Base-by-base conservation (phyloP, 2,888 invertebrate species). In the Campoletis raptor region DNA sequence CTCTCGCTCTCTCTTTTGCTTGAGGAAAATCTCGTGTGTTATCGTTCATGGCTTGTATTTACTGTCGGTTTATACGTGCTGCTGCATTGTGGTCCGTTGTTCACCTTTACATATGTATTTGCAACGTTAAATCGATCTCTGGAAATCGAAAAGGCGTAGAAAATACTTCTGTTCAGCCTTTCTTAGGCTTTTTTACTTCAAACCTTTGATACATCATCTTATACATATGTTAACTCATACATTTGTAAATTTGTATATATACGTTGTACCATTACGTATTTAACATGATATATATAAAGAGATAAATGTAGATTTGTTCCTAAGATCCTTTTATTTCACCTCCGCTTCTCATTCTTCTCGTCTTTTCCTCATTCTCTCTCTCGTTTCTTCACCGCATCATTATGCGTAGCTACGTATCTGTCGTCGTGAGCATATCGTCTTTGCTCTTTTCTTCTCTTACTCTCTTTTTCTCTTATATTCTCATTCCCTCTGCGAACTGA, bases 351-450 rank as follows among this genome's bases (percentile, higher is more conserved):
- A 77, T 69, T 74, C 24, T 72, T 77, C 76, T 61, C 30, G 52
- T 66, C 21, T 73, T 37, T 37, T 52, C n/a, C 52, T 73, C 61
- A 40, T 52, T 69, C 52, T 21, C 30, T 45, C 70, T 61, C 64
- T 67, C 78, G 72, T 66, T 82, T 82, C 54, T 79, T 70, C 36
- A 42, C 70, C 70, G 83, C 78, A 88, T 87, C 86, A 86, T 85
- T 86, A 88, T 87, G 88, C 88, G 81, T 86, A 80, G 70, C 76
- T 86, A 84, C 81, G 64, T 84, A 84, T 86, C 57, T 80, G 85
- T 87, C 85, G 83, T 72, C 78, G 70, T 88, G 78, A 18, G 84
- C 82, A 85, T 86, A 88, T 86, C 86, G 85, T 83, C 74, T 81
- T 52, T 80, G 82, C 69, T 42, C 61, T 36, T 21, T 64, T 30